Evolutionary conservation across 1,140 invertebrate species (phyloP).

Genomic region (Polypedilum vanderplanki): DNA sequence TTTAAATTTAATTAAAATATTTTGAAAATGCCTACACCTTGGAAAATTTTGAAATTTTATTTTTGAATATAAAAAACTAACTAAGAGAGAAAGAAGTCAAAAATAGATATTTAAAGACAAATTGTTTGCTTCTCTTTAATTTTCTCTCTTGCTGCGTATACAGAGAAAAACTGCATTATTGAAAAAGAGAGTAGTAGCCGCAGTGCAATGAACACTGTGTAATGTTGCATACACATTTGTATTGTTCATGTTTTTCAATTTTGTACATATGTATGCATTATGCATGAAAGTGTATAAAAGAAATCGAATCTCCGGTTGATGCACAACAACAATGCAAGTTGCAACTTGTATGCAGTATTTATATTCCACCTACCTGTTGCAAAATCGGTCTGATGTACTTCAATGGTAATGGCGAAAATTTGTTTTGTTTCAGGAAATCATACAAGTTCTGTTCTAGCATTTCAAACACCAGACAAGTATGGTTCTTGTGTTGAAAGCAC

Average conservation of each 20-base stretch:
- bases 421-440: conserved; percentile 99
- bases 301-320: conserved; percentile 11
- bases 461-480: conserved; percentile 99
- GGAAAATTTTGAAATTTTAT: not conserved
- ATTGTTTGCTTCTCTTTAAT: not conserved
- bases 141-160: not conserved
- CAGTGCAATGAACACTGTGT: conserved; percentile 1
- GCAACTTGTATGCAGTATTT: not conserved
- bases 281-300: conserved; percentile 6
- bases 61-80: not conserved
- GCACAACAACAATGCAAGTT: conserved; percentile 4
- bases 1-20: not conserved
- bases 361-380: conserved; percentile 71
- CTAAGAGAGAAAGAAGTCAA: not conserved
- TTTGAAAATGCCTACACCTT: not conserved
- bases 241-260: conserved; percentile 3
- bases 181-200: not conserved
- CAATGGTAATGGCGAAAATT: conserved; percentile 94
- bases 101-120: not conserved
- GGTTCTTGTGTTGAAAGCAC: conserved; percentile 99
- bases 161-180: not conserved
- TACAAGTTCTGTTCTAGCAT: conserved; percentile 99
- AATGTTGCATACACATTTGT: not conserved
- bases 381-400: conserved; percentile 98
- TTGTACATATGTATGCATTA: not conserved